phyloP scores from a whole-genome alignment of 2,797 vertebrate genomes.

The Iguana delicatissima region DNA sequence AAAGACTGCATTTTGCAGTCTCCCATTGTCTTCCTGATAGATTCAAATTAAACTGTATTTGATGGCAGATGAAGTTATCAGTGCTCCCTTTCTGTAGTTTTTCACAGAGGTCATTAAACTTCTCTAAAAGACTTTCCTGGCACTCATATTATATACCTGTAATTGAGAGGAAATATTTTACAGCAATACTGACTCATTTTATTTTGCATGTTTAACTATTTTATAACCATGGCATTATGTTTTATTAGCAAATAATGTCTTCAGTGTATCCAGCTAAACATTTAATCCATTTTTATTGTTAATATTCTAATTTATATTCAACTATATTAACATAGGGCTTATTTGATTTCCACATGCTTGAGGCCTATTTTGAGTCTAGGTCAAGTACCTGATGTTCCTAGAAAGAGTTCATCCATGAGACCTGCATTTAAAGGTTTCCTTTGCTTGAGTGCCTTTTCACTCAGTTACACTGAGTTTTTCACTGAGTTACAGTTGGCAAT shows the following conservation, averaged over 20 bases:
- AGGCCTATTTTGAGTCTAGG: background rate
- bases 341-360: slow-evolving; percentile 33
- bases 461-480: too few species aligned
- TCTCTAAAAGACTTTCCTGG: background rate
- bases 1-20: background rate
- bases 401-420: accelerated
- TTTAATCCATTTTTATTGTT: slow-evolving; percentile 19
- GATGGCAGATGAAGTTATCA: background rate
- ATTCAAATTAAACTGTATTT: slow-evolving; percentile 22
- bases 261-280: slow-evolving; percentile 32
- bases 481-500: too few species aligned
- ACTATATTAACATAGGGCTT: slow-evolving; percentile 4
- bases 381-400: background rate
- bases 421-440: background rate
- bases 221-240: background rate
- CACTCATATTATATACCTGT: background rate
- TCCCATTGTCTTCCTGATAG: background rate
- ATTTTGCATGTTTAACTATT: background rate
- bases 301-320: slow-evolving; percentile 7
- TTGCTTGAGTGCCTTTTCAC: too few species aligned
- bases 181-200: background rate
- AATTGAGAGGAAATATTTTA: slow-evolving; percentile 12
- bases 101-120: background rate
- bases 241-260: slow-evolving; percentile 33
- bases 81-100: background rate